Base-by-base conservation (phyloP, 2,113 vertebrate genomes). In the Natator depressus region DNA sequence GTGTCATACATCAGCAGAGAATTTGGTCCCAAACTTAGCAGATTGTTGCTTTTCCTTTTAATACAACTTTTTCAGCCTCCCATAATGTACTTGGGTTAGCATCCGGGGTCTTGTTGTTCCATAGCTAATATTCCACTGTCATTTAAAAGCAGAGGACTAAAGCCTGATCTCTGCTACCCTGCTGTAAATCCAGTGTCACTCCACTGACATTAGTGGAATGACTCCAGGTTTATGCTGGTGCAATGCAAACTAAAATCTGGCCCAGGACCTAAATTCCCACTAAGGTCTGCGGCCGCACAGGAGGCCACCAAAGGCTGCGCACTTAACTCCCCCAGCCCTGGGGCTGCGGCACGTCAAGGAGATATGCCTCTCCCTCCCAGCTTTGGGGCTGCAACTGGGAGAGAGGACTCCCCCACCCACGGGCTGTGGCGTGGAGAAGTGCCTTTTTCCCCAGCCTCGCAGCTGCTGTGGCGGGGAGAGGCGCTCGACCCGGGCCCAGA, bases 401-500 rank as follows among this genome's bases (percentile, higher is more conserved):
- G 53, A 54, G 53, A 13, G 5, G 50, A 14, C 50, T 51, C 14
- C 14, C 50, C 14, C 14, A 51, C 4, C 50, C 50, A 51, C 14
- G 13, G 14, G 50, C 50, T 51, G 50, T 5, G 16, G 50, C 5
- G 50, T 14, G 50, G 50, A 51, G 50, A 51, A 13, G 50, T 5
- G 14, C 50, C 50, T 51, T 5, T 1, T 4, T 1, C 50, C 50
- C 50, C 13, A 51, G 14, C 50, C 50, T 4, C 4, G 14, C 4
- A 51, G 4, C 4, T 51, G 50, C 49, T 51, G 50, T 13, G 14
- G 50, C 4, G 4, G 13, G 50, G 50, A 51, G 50, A 51, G 50
- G 1, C 14, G 50, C 50, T 17, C 2, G 2, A 1, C 14, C 50
- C 14, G 14, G 16, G 50, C 50, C 50, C 50, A 16, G 13, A 14